Evolutionary conservation across 2,113 vertebrate species (phyloP).

Genomic region (Donacobius atricapilla): DNA sequence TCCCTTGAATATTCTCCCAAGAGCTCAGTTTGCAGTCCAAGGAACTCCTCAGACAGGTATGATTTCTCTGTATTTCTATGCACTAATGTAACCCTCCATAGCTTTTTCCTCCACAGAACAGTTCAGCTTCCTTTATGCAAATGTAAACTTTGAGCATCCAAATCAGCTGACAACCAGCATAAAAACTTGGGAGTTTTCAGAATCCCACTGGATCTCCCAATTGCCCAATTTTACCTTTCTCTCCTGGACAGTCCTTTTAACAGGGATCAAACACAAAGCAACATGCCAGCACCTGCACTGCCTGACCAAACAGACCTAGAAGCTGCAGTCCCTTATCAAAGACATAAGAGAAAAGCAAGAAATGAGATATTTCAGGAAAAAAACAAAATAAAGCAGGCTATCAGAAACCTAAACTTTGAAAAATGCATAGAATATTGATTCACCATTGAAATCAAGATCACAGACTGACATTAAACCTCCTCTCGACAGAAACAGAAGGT

Average conservation of each 20-base stretch:
- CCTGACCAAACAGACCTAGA: not conserved
- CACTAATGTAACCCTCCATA: not conserved
- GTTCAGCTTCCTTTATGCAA: not conserved
- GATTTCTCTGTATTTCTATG: not conserved
- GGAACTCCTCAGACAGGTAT: not conserved
- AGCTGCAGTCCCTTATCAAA: not conserved
- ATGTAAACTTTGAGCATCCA: not conserved
- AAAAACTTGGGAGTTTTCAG: not conserved
- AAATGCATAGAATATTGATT: not conserved
- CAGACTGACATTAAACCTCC: not conserved
- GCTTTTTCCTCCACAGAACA: not conserved
- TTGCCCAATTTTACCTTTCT: not conserved
- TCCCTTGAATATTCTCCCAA: not conserved
- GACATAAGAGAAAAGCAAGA: not conserved
- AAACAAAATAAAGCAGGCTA: not conserved
- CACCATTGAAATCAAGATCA: not conserved
- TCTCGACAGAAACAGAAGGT: not conserved
- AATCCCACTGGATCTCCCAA: not conserved
- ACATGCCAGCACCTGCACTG: fast-evolving
- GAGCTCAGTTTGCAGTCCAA: not conserved
- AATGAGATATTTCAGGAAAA: not conserved
- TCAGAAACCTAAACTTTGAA: not conserved
- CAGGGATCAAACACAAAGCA: not conserved
- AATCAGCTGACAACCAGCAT: not conserved
- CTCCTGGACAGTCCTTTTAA: not conserved